A percentile compares a stretch with the other conserved stretches of the same genome.
These are phyloP conservation scores for Sebastes fasciatus DNA, from an alignment of 2,113 vertebrate species.

Conservation along the genomic window DNA sequence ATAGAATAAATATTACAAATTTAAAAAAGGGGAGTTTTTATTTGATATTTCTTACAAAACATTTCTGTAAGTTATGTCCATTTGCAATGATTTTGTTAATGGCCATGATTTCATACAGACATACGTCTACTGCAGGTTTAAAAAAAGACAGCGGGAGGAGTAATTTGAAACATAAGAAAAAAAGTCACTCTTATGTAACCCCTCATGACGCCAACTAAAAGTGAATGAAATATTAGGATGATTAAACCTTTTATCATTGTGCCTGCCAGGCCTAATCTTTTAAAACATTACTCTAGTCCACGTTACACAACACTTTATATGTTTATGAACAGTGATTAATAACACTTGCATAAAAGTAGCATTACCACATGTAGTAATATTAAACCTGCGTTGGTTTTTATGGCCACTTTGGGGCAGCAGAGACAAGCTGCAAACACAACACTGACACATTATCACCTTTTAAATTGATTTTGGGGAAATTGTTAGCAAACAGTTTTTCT, in stretches of 20 bases:
- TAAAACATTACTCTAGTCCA: not conserved
- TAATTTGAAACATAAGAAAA: not conserved
- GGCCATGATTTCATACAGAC: not conserved
- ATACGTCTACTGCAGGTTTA: not conserved
- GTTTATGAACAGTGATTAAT: not conserved
- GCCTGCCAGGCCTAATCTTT: not conserved
- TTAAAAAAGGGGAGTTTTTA: too few species aligned
- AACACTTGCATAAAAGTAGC: not conserved
- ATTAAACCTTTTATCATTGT: not conserved
- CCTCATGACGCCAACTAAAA: not conserved
- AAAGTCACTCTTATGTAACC: not conserved
- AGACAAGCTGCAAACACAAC: not conserved
- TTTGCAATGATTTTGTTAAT: not conserved
- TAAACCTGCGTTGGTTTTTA: not conserved
- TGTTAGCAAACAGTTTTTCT: not conserved
- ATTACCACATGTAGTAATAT: not conserved
- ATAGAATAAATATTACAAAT: too few species aligned
- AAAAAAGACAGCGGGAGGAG: not conserved
- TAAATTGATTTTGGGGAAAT: not conserved
- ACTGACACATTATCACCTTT: not conserved
- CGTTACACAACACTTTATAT: not conserved
- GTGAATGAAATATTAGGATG: not conserved
- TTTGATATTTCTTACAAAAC: not conserved
- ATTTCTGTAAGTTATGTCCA: not conserved
- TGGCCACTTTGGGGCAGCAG: constrained; percentile 2